phyloP scores from a whole-genome alignment of 2,797 vertebrate genomes.

The Delichon dasypus region DNA sequence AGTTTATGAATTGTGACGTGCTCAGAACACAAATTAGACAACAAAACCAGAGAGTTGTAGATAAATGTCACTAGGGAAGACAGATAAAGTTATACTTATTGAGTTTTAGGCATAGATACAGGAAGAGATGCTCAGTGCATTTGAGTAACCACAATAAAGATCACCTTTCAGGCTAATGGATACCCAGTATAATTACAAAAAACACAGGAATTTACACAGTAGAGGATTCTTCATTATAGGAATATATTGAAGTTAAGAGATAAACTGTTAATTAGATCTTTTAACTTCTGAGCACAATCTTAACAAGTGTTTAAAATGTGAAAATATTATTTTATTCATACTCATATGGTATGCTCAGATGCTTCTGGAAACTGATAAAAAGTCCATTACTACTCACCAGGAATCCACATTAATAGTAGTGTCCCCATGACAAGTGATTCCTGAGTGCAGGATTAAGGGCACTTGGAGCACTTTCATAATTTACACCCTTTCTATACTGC shows the following conservation, averaged over 20 bases:
- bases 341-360: not conserved
- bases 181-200: not conserved
- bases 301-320: not conserved
- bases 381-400: not conserved
- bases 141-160: not conserved
- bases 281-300: not conserved
- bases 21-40: not conserved
- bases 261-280: not conserved
- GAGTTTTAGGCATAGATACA: accelerated
- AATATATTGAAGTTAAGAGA: not conserved
- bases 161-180: not conserved
- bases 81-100: not conserved
- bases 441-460: not conserved
- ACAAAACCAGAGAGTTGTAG: not conserved
- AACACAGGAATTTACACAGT: not conserved
- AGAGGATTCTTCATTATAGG: not conserved
- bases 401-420: not conserved
- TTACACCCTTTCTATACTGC: not conserved
- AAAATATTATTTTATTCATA: not conserved
- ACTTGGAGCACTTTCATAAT: not conserved
- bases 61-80: not conserved
- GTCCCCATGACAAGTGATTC: not conserved
- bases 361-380: not conserved
- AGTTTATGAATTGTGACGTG: not conserved
- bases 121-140: not conserved